These are phyloP conservation scores for Echinops telfairi DNA, from an alignment of 2,113 vertebrate species.

Conservation along the genomic window DNA sequence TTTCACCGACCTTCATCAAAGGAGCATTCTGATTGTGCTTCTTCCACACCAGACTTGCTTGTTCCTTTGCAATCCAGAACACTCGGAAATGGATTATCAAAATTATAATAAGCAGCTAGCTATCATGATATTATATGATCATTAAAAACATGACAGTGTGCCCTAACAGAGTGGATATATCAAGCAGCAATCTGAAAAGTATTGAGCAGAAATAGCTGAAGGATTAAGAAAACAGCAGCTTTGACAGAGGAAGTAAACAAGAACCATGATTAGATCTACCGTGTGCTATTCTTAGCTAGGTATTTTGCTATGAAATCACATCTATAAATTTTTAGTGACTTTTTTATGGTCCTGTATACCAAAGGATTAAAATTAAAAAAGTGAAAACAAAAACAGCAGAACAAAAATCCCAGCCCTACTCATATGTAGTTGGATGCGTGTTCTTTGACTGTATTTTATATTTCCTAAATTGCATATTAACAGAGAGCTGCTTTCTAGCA, in stretches of 20 bases:
- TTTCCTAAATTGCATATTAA: background rate
- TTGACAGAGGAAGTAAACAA: conserved; percentile 65
- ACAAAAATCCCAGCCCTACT: background rate
- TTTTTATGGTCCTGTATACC: background rate
- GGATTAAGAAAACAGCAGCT: conserved; percentile 23
- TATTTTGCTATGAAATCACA: background rate
- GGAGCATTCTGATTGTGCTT: no score
- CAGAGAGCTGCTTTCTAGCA: conserved; percentile 32
- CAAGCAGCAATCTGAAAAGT: conserved; percentile 60
- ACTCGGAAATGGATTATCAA: no score
- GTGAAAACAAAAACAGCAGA: no score
- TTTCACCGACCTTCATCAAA: no score
- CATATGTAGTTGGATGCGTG: background rate
- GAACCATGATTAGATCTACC: background rate
- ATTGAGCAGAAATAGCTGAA: conserved; percentile 73
- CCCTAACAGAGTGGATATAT: conserved; percentile 65
- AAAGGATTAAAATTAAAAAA: conserved; percentile 35
- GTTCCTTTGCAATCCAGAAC: no score
- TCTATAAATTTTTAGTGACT: background rate
- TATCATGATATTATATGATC: background rate
- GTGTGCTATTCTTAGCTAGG: conserved; percentile 51
- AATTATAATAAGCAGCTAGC: no score
- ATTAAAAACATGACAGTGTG: conserved; percentile 73
- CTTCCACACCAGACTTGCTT: no score
- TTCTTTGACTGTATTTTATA: background rate